Evolutionary conservation across 2,797 vertebrate genomes (phyloP).

Genomic region (Spondyliosoma cantharus): DNA sequence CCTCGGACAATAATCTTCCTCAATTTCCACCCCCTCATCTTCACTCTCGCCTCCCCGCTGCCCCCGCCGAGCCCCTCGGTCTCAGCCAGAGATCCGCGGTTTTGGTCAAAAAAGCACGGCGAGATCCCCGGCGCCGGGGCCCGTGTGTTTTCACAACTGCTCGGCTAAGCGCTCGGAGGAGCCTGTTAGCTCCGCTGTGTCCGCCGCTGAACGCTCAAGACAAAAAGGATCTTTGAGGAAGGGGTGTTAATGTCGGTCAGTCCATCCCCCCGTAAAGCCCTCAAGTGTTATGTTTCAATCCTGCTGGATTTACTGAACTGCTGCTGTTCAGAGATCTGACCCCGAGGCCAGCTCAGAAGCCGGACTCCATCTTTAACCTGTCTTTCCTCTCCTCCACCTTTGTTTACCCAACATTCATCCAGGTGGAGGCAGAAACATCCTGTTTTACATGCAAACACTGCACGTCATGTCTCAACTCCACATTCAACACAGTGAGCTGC

Average conservation of each 20-base stretch:
- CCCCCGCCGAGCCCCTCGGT: constrained; percentile 12
- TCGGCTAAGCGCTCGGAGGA: constrained; percentile 52
- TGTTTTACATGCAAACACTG: not conserved
- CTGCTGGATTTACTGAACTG: constrained; percentile 64
- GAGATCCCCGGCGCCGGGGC: constrained; percentile 64
- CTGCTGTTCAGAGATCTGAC: constrained; percentile 59
- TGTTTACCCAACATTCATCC: constrained; percentile 42
- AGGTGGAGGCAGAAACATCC: not conserved
- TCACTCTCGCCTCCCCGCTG: constrained; percentile 21
- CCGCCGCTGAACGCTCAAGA: constrained; percentile 43
- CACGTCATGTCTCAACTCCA: not conserved
- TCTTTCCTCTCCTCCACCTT: constrained; percentile 25
- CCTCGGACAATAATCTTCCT: constrained; percentile 68
- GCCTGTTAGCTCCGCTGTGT: constrained; percentile 47
- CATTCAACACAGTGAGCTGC: not conserved
- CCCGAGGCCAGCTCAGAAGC: constrained; percentile 29
- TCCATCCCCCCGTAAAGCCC: constrained; percentile 45
- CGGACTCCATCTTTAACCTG: constrained; percentile 38
- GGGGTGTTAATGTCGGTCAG: constrained; percentile 62
- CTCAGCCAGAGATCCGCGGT: constrained; percentile 57
- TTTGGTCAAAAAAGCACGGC: constrained; percentile 53
- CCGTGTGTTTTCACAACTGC: constrained; percentile 79
- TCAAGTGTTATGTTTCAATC: constrained; percentile 68
- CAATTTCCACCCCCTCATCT: constrained; percentile 60
- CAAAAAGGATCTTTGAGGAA: constrained; percentile 68